Evolutionary conservation across 2,797 vertebrate species (phyloP).

Genomic region (Iguana delicatissima): DNA sequence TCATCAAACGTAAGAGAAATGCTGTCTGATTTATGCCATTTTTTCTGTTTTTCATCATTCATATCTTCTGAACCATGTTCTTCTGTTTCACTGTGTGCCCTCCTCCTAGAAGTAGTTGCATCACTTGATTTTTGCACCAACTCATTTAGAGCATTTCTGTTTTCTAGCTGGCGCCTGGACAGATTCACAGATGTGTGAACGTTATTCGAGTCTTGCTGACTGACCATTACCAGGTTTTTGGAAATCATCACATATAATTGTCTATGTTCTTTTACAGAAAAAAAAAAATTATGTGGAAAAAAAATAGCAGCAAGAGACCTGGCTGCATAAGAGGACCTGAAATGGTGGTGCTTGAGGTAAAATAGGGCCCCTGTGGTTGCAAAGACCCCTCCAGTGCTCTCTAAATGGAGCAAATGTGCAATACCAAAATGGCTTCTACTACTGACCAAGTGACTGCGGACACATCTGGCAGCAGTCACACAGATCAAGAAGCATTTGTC

Average conservation of each 20-base stretch:
- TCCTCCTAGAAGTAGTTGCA: slow-evolving; percentile 77
- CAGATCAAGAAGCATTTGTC: slow-evolving; percentile 86
- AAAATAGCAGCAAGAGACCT: too few relatives aligned
- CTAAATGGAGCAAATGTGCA: slow-evolving; percentile 75
- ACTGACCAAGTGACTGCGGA: slow-evolving; percentile 75
- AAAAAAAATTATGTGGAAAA: too few relatives aligned
- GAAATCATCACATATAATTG: too few relatives aligned
- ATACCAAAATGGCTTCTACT: slow-evolving; percentile 81
- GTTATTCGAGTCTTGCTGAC: slow-evolving; percentile 72
- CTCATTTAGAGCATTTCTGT: slow-evolving; percentile 75
- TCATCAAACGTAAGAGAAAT: slow-evolving; percentile 94
- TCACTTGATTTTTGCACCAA: slow-evolving; percentile 71
- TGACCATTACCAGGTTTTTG: too few relatives aligned
- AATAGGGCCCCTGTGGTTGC: accelerated
- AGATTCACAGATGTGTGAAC: slow-evolving; percentile 63
- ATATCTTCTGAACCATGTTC: slow-evolving; percentile 83
- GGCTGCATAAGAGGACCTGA: not conserved
- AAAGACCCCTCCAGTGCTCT: not conserved
- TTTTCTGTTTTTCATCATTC: slow-evolving; percentile 82
- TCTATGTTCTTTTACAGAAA: too few relatives aligned
- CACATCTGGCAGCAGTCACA: slow-evolving; percentile 77
- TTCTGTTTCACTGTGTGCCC: slow-evolving; percentile 82
- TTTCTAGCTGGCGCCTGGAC: slow-evolving; percentile 63
- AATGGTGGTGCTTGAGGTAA: not conserved
- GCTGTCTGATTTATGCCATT: slow-evolving; percentile 93